Conservation (phyloP, 2,888 invertebrate species). For the Acholoe squamosa region DNA sequence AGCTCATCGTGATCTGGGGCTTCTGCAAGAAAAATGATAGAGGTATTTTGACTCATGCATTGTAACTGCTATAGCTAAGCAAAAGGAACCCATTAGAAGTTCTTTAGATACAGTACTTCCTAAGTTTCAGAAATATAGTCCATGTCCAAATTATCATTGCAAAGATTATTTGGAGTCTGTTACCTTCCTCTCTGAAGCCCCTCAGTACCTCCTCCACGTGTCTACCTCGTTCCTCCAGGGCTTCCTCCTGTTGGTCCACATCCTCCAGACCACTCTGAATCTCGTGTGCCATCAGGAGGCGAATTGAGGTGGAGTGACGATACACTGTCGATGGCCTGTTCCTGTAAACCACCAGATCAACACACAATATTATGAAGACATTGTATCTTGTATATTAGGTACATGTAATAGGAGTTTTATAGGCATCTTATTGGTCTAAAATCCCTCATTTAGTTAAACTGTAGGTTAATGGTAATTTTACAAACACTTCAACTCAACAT, state of each 20-base stretch:
- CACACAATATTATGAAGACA: too few species aligned
- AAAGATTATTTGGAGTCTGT: neutral
- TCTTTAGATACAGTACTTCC: too few species aligned
- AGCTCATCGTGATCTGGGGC: conserved; percentile 33
- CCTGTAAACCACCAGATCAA: neutral
- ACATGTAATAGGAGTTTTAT: too few species aligned
- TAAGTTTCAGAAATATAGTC: too few species aligned
- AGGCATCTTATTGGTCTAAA: too few species aligned
- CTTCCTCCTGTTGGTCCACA: conserved; percentile 52
- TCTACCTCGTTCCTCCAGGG: conserved; percentile 25
- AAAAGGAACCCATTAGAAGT: neutral
- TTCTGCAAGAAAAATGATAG: neutral
- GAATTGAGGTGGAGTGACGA: conserved; percentile 33
- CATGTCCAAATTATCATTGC: too few species aligned
- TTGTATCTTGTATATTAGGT: too few species aligned
- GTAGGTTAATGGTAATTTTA: too few species aligned
- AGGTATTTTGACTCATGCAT: too few species aligned
- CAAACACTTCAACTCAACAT: too few species aligned
- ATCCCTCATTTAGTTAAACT: too few species aligned
- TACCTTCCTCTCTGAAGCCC: conserved; percentile 1
- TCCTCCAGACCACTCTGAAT: conserved; percentile 45
- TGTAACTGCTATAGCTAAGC: neutral
- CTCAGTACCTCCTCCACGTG: conserved; percentile 51
- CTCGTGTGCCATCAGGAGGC: conserved; percentile 50
- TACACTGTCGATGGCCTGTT: conserved; percentile 34